A percentile compares a stretch with the other conserved stretches of the same genome.
These are phyloP conservation scores for Distichodus sexfasciatus DNA, from an alignment of 2,797 vertebrate species.

Conservation along the genomic window DNA sequence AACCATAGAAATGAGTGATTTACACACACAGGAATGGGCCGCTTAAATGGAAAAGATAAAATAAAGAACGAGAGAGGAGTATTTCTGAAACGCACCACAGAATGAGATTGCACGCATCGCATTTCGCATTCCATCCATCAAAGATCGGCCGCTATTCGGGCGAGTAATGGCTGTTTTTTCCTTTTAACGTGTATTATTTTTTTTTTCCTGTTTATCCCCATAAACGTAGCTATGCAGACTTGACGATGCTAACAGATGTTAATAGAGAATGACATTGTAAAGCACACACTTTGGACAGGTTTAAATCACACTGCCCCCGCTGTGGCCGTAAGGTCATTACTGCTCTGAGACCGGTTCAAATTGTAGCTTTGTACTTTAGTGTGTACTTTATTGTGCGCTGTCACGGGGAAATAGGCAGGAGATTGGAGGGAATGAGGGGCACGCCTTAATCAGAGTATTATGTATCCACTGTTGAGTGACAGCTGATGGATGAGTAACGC, in stretches of 20 bases:
- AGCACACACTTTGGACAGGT: background rate
- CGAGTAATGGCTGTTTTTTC: background rate
- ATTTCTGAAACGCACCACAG: conserved; percentile 34
- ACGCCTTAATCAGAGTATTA: conserved; percentile 34
- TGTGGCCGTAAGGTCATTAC: background rate
- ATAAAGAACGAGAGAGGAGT: conserved; percentile 29
- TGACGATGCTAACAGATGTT: conserved; percentile 1
- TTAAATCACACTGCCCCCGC: background rate
- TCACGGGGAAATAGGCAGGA: background rate
- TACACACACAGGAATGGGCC: conserved; percentile 45
- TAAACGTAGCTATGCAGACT: conserved; percentile 12
- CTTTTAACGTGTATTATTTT: background rate
- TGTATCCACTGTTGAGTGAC: conserved; percentile 33
- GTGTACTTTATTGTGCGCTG: background rate
- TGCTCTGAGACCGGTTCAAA: background rate
- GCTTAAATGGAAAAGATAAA: conserved; percentile 36
- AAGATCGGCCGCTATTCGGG: background rate
- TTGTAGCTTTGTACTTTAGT: background rate
- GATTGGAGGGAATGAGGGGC: conserved; percentile 10
- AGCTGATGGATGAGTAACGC: conserved; percentile 43
- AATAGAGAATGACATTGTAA: background rate
- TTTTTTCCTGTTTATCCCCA: background rate
- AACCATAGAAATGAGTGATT: conserved; percentile 50
- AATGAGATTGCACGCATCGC: conserved; percentile 25
- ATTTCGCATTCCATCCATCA: conserved; percentile 40